Percentiles rank a stretch among this genome's conserved stretches.
These are phyloP conservation scores for Oeneis ivallda DNA, from an alignment of 2,888 invertebrate species.

Conservation along the genomic window DNA sequence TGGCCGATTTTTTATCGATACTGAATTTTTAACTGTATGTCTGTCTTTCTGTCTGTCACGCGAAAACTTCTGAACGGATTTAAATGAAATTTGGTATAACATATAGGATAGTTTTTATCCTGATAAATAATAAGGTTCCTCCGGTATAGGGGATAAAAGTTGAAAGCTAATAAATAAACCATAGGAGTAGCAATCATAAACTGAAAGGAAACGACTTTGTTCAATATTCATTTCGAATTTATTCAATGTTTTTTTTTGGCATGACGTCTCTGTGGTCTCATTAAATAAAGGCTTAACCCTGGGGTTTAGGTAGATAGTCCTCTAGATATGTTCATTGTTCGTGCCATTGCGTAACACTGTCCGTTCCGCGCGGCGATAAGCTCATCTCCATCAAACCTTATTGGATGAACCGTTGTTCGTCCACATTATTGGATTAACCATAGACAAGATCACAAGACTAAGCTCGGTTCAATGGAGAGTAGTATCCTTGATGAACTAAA, in stretches of 20 bases:
- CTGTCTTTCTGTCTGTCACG: no score
- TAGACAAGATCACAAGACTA: background rate
- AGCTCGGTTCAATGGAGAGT: conserved; percentile 7
- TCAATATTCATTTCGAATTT: no score
- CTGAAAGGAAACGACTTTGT: no score
- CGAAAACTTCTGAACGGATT: no score
- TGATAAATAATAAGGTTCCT: no score
- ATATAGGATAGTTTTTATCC: no score
- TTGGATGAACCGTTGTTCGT: conserved; percentile 12
- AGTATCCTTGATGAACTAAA: background rate
- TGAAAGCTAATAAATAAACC: no score
- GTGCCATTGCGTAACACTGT: conserved; percentile 3
- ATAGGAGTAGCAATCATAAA: no score
- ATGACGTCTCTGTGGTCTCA: background rate
- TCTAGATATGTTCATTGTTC: background rate
- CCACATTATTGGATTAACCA: conserved; percentile 14
- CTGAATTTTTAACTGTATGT: no score
- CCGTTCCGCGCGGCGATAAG: background rate
- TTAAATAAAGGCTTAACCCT: conserved; percentile 5
- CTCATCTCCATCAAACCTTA: conserved; percentile 9
- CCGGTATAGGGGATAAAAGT: no score
- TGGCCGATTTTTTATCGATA: no score
- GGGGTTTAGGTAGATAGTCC: background rate
- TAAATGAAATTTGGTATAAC: no score
- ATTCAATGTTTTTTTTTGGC: background rate